A percentile compares a stretch with the other conserved stretches of the same genome.
These are phyloP conservation scores for Bostrychus sinensis DNA, from an alignment of 2,113 vertebrate genomes.

Conservation along the genomic window DNA sequence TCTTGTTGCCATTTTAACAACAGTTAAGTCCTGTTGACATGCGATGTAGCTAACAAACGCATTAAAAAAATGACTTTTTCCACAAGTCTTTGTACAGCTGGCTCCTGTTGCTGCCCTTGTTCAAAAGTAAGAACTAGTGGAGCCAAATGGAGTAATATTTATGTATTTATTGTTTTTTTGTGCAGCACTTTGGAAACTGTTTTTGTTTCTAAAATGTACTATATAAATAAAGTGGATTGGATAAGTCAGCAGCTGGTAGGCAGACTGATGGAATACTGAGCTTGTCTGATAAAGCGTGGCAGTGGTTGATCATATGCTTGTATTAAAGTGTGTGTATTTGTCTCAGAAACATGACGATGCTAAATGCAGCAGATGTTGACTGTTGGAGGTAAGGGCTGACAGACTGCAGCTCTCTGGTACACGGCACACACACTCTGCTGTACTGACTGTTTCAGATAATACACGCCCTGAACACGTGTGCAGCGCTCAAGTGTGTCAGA, in stretches of 20 bases:
- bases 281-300: conserved; percentile 39
- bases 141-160: too few relatives aligned
- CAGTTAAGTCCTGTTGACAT: too few relatives aligned
- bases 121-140: too few relatives aligned
- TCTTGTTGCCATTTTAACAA: too few relatives aligned
- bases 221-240: too few relatives aligned
- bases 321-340: conserved; percentile 55
- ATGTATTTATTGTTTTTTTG: too few relatives aligned
- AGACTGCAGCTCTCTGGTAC: conserved; percentile 87
- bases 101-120: too few relatives aligned
- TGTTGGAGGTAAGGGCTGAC: conserved; percentile 88
- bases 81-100: too few relatives aligned
- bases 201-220: too few relatives aligned
- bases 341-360: conserved; percentile 50
- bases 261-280: conserved; percentile 31
- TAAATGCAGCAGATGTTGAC: conserved; percentile 89
- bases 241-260: conserved; percentile 15
- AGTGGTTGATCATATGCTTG: conserved; percentile 58
- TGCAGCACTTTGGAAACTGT: too few relatives aligned
- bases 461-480: conserved; percentile 25
- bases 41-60: too few relatives aligned
- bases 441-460: neutral
- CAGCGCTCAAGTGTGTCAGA: neutral
- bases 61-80: too few relatives aligned
- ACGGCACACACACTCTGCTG: conserved; percentile 45